Base-by-base conservation (phyloP, 2,113 vertebrate species). In the Archocentrus centrarchus region DNA sequence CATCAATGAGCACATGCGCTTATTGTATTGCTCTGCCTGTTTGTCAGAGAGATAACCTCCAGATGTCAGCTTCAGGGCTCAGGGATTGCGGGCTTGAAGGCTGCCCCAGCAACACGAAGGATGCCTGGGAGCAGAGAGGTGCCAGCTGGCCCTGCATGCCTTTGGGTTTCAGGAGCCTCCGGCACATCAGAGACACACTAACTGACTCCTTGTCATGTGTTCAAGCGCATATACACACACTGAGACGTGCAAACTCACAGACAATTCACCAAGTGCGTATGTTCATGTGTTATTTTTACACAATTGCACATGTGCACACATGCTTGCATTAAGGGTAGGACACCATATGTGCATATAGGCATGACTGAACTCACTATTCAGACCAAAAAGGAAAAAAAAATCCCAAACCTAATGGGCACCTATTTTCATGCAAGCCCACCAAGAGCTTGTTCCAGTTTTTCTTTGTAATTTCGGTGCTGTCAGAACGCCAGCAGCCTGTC, bases 121-220 rank as follows among this genome's bases (percentile, higher is more conserved):
- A 89, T 92, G 86, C 85, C 80, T 82, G 83, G 85, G 88, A 92
- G 86, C 87, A 58, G 75, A 70, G 83, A 78, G 80, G 85, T 86
- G 94, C 93, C 95, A 96, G 94, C 95, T 96, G 95, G 93, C 94
- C 84, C 70, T 6, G 39, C 61, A 75, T 76, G 93, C 92, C 91
- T 92, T 84, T 88, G 91, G 94, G 93, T 86, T 86, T 83, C 79
- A 81, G 84, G 88, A 91, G 87, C 93, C 88, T 63, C 70, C n/a
- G 77, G 92, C 88, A 18, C 88, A 87, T 81, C 80, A 73, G 81
- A 81, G 89, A 91, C 91, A 93, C 95, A 94, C 94, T 93, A 90
- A 59, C 94, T 94, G 93, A 58, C 91, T 96, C 91, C 50, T 63
- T 84, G 82, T 86, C 80, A 82, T 88, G 79, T 80, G 62, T 82